These are phyloP conservation scores for Perca schrenkii DNA, from an alignment of 2,113 vertebrate species.

Conservation along the genomic window DNA sequence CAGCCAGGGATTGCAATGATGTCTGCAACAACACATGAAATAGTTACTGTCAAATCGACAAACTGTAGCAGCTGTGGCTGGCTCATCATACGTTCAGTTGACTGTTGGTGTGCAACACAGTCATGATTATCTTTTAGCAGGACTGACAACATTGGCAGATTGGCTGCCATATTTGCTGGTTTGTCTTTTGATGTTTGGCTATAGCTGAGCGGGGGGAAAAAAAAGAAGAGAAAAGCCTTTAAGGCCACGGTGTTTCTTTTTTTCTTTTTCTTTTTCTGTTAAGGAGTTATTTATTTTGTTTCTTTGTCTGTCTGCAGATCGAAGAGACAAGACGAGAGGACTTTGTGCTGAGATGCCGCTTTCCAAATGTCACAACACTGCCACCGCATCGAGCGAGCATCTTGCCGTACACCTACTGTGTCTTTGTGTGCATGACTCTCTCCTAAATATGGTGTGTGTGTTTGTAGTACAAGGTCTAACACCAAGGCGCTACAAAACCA, in stretches of 20 bases:
- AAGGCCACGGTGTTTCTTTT: neutral
- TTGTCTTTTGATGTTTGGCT: neutral
- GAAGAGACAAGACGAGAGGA: slow-evolving; percentile 23
- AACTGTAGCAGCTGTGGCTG: neutral
- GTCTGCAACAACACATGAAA: neutral
- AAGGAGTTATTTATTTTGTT: slow-evolving; percentile 25
- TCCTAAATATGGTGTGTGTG: neutral
- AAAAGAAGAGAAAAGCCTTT: neutral
- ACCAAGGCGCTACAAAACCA: neutral
- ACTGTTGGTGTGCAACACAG: too few species aligned
- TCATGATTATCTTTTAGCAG: too few species aligned
- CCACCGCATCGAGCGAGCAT: slow-evolving; percentile 19
- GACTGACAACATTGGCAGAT: too few species aligned
- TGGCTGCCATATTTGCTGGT: too few species aligned
- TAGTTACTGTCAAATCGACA: neutral
- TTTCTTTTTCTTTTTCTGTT: neutral
- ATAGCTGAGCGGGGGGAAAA: neutral
- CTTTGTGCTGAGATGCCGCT: slow-evolving; percentile 28
- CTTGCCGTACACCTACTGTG: slow-evolving; percentile 31
- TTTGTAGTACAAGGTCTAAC: neutral
- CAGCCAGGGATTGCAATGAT: neutral
- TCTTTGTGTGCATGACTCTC: slow-evolving; percentile 37
- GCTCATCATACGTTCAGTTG: neutral
- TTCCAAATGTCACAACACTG: slow-evolving; percentile 61
- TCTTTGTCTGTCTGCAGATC: slow-evolving; percentile 31